These are phyloP conservation scores for Pristionchus exspectatus DNA, from an alignment of 2,888 invertebrate genomes.

Conservation along the genomic window DNA sequence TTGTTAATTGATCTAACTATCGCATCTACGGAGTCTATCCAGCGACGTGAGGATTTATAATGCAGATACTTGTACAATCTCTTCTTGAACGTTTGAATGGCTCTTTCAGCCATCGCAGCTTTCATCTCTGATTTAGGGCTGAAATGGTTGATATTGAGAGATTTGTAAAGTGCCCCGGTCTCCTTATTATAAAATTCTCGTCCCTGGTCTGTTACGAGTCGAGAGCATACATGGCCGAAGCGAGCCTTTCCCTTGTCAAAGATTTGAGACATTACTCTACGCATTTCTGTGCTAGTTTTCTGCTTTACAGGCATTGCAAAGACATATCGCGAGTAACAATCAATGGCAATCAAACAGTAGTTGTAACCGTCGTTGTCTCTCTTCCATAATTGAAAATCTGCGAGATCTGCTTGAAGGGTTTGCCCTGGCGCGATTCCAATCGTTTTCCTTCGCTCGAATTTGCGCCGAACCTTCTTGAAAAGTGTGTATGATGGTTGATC, in stretches of 20 bases:
- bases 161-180: not conserved
- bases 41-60: not conserved
- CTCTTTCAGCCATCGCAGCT: not conserved
- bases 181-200: not conserved
- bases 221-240: not conserved
- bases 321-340: not conserved
- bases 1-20: not conserved
- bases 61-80: not conserved
- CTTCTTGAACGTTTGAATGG: not conserved
- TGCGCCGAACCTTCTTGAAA: not conserved
- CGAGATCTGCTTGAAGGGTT: not conserved
- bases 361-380: not conserved
- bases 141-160: not conserved
- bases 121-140: too few species aligned
- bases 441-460: not conserved
- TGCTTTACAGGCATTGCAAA: not conserved
- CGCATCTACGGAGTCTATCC: not conserved
- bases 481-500: not conserved
- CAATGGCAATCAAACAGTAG: slow-evolving; percentile 7
- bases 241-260: not conserved
- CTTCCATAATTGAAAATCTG: slow-evolving; percentile 18
- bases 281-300: not conserved
- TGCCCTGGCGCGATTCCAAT: not conserved
- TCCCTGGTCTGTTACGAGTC: slow-evolving; percentile 14
- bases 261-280: not conserved